Evolutionary conservation across 2,797 vertebrate genomes (phyloP).

Genomic region (Tenualosa thibaudeaui): DNA sequence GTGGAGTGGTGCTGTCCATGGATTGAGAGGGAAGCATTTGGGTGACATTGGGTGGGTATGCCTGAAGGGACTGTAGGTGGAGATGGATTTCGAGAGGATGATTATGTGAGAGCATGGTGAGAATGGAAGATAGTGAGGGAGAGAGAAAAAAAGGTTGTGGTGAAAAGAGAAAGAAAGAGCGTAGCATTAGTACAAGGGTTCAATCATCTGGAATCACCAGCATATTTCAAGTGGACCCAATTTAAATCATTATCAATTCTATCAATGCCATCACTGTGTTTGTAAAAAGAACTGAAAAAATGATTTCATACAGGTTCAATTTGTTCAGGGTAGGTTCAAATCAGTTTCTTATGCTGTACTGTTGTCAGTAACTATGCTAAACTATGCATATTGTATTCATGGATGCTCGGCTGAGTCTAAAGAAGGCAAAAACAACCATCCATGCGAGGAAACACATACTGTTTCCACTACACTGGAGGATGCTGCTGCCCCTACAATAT

Average conservation of each 20-base stretch:
- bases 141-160: constrained; percentile 63
- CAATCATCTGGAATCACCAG: constrained; percentile 65
- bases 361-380: constrained; percentile 2
- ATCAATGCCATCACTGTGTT: neutral
- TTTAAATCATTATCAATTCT: constrained; percentile 27
- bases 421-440: neutral
- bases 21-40: constrained; percentile 58
- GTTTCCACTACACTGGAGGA: neutral
- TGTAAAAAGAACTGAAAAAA: neutral
- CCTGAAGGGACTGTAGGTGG: constrained; percentile 64
- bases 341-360: neutral
- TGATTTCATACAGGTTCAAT: neutral
- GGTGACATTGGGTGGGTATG: constrained; percentile 71
- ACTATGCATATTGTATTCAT: constrained; percentile 1
- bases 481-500: neutral
- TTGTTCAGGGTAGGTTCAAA: too few relatives aligned
- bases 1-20: constrained; percentile 56
- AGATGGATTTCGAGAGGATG: constrained; percentile 42
- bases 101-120: constrained; percentile 28
- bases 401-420: neutral
- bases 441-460: neutral
- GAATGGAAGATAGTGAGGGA: constrained; percentile 50
- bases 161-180: constrained; percentile 69
- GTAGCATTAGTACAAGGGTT: constrained; percentile 67
- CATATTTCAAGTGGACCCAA: constrained; percentile 47